Base-by-base conservation (phyloP, 2,888 invertebrate species). In the Synergus laeviventris region DNA sequence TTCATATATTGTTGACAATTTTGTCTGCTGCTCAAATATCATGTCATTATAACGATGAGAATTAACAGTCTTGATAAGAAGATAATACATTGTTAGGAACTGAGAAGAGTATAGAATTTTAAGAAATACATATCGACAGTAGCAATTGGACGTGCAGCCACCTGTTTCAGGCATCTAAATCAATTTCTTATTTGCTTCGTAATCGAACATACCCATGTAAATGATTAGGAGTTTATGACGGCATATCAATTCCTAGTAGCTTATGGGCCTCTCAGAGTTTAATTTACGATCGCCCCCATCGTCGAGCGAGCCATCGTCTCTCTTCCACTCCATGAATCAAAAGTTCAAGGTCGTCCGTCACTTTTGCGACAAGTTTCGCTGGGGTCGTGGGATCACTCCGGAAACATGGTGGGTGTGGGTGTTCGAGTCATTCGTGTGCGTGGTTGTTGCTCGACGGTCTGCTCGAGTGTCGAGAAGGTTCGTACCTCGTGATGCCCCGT, bases 401-500 rank as follows among this genome's bases (percentile, higher is more conserved):
- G 62, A 62, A 62, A 62, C 66, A 49, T 66, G 64, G 21, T 45
- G 42, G 45, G 45, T 31, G 70, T 70, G 49, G 70, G 49, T 70
- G 70, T 49, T 70, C 8, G 66, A 54, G 54, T 18, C 54, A 54
- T n/a, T 18, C 54, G 59, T 59, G 49, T 70, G 70, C 49, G 31
- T 66, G 24, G 42, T 45, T 45, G 45, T 66, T 45, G 42, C 66
- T 66, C 18, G 42, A 45, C 16, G 16, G 66, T 70, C 49, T 70
- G 49, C 36, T 70, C 14, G 49, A 70, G 70, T 70, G 70, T 70
- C 49, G 45, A 70, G 70, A 79, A 76, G 75, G 59, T 42, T 73
- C 75, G 59, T 81, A 79, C 74, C 75, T 76, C 73, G 78, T 62
- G 84, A 86, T 84, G 82, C 79, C 85, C 84, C 84, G 86, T 85